Base-by-base conservation (phyloP, 2,888 invertebrate species). In the Homarus gammarus region DNA sequence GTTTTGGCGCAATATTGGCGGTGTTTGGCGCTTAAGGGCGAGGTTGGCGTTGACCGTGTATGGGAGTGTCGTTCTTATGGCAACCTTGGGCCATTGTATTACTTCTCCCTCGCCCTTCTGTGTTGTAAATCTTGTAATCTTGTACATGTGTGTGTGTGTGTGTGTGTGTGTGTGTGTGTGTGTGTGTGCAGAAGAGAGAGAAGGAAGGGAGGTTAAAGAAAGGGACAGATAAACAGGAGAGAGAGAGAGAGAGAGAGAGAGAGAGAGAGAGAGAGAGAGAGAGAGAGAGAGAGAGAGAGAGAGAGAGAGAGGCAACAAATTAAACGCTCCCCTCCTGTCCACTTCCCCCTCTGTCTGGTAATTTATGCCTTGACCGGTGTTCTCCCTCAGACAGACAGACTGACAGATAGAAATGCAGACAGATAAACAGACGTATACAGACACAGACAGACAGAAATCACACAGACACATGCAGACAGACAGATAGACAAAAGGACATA, bases 271-370 rank as follows among this genome's bases (percentile, higher is more conserved):
- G 73, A 73, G 22, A 38, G 73, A 36, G 22, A 38, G 38, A 73
- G 40, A 38, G 36, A 33, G 22, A 38, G 38, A 73, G 38, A 73
- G 70, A 70, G 33, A 70, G 31, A 70, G 70, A 70, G 70, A 33
- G 31, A 70, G 33, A 70, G 70, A 70, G 70, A 33, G 70, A 36
- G 70, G 31, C 15, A 73, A 70, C 27, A 70, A 72, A 73, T 38
- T 73, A 33, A 73, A 38, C n/a, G 18, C 40, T 38, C 12, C 72
- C 72, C 27, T 38, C 72, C 27, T 70, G 3, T 33, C 70, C 27
- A 18, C 36, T 31, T n/a, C n/a, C n/a, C 70, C 15, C 70, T 70
- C 15, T 12, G 44, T 12, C 6, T 12, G 6, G 44, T 44, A 44
- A 33, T 70, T n/a, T 70, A 36, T 36, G 31, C 36, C 31, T n/a